Conservation (phyloP, 2,113 vertebrate species). For the Kryptolebias marmoratus region DNA sequence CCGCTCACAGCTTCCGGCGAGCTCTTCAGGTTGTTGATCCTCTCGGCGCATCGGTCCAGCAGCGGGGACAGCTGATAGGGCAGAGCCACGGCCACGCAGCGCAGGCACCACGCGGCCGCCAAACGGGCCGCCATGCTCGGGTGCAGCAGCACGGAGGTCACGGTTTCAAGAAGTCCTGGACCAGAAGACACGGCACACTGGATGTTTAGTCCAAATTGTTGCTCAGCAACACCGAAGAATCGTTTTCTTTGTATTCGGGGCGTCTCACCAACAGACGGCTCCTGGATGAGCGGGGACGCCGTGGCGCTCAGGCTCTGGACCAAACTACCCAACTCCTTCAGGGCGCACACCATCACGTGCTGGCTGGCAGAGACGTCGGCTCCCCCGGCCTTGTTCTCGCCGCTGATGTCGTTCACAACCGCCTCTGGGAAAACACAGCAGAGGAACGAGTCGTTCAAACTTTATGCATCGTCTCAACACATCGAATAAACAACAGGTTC, state of each 20-base stretch:
- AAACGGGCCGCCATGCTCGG: constrained; percentile 98
- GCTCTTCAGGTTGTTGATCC: constrained; percentile 95
- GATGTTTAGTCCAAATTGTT: neutral
- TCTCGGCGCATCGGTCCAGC: constrained; percentile 94
- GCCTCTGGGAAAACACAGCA: constrained; percentile 81
- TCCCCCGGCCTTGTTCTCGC: constrained; percentile 92
- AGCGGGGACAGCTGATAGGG: constrained; percentile 95
- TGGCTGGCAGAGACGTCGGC: constrained; percentile 96
- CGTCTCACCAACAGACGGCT: constrained; percentile 90
- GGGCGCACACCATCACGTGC: constrained; percentile 98
- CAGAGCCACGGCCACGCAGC: constrained; percentile 93
- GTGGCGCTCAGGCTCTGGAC: constrained; percentile 97
- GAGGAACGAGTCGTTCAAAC: neutral
- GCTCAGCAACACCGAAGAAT: neutral
- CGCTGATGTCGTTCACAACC: constrained; percentile 92
- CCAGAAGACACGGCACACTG: neutral
- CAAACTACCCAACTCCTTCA: constrained; percentile 95
- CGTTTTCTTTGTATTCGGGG: neutral
- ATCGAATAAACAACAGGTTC: neutral
- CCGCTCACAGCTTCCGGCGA: constrained; percentile 98
- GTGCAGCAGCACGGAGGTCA: constrained; percentile 95
- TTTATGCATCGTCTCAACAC: neutral
- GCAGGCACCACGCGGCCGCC: constrained; percentile 95
- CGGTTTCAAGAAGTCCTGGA: constrained; percentile 92
- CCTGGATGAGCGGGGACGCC: constrained; percentile 95